Base-by-base conservation (phyloP, 2,113 vertebrate genomes). In the Tachysurus fulvidraco region DNA sequence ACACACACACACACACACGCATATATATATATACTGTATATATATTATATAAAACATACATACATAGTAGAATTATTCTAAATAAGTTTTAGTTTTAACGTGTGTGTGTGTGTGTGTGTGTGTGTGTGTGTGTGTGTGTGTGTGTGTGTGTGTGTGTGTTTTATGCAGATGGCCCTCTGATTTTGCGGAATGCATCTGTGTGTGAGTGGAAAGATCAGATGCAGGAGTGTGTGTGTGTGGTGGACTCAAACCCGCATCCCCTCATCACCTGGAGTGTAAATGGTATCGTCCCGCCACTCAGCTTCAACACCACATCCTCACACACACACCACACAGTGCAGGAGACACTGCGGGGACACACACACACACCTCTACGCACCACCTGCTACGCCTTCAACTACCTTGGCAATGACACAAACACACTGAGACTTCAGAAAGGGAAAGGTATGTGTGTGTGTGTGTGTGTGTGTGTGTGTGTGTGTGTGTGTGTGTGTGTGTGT, bases 231-330 rank as follows among this genome's bases (percentile, higher is more conserved):
- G 87, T 11, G 62, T 96, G 96, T 77, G 81, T 79, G 0, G 94
- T 94, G 1, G 89, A 94, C 81, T 94, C 95, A 8, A 95, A 95
- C 91, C 96, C 96, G 3, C 90, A 85, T 19, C 57, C 96, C 1
- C 89, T 89, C 0, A 87, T 96, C 65, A 95, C 94, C 84, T 96
- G 95, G 95, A 95, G 91, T 1, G 78, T 96, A 25, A 94, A 95
- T 0, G 94, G 93, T 57, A 93, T 90, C 0, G 81, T 83, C 3
- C 93, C 93, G 2, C 85, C 92, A 6, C 73, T 50, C 2, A 81
- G 88, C 54, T 95, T 91, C 88, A 96, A 96, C 60, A 9, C 82
- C 12, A 93, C 95, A 0, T 84, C 89, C 4, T 86, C 83, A 13
- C 55, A 89, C 88, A 84, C 76, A 1, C 28, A 89, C 84, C 54